Evolutionary conservation across 2,888 invertebrate genomes (phyloP), one percentile per base, ranked within the genome.

Genomic region (Trilocha varians): DNA sequence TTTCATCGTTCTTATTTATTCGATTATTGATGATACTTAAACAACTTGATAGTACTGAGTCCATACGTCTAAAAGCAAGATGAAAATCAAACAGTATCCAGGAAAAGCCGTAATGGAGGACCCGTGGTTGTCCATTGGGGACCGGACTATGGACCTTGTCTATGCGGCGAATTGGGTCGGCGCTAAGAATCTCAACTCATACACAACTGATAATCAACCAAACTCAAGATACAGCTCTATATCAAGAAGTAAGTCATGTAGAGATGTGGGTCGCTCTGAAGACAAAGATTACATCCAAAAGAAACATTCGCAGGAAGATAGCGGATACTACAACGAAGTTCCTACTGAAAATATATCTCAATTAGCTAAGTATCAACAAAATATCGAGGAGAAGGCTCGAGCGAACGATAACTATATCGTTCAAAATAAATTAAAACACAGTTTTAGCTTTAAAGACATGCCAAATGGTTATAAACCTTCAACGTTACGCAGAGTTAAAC

Each of bases 121-220:
- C 73, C 87, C 88, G 52, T 90, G 91, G 68, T 89, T 90, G 62
- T 89, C 89, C 51, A 88, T 90, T 35, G 87, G 88, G 55, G 90
- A 90, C 53, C 88, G 88, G 59, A 89, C 90, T 48, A 91, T 92
- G 92, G 91, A 91, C 57, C 87, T 92, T 39, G 88, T 93, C 37
- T 95, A 95, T 71, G 94, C 94, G 59, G 94, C 94, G 25, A 95
- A 93, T 67, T 95, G 95, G 95, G 87, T 91, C 48, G 92, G 93
- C 61, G 89, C 92, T n/a, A 79, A 84, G 47, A 88, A 87, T 64
- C 74, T 89, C 39, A 83, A 83, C 41, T 75, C 69, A 34, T 80
- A 73, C 48, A 75, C 68, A 64, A 78, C 66, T 59, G 82, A 63
- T 40, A 64, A 65, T 44, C 62, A 67, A 36, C 62, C 70, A 17